phyloP scores from a whole-genome alignment of 2,113 vertebrate genomes.

The Cromileptes altivelis region DNA sequence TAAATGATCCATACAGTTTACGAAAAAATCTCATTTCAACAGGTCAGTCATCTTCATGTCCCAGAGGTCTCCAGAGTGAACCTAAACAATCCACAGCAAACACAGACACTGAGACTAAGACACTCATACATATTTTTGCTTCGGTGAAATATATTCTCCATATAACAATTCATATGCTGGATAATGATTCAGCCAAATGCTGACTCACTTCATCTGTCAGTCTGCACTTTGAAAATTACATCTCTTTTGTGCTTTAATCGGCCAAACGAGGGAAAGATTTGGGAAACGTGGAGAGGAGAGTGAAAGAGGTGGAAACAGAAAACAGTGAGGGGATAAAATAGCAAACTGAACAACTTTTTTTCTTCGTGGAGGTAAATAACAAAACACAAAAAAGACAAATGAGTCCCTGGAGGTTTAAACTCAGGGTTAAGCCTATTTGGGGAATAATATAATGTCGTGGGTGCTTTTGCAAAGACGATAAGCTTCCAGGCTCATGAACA shows the following conservation, averaged over 20 bases:
- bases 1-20: background rate
- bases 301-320: background rate
- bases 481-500: constrained; percentile 3
- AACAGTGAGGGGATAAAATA: background rate
- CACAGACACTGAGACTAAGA: background rate
- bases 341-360: background rate
- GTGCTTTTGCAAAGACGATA: background rate
- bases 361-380: background rate
- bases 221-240: constrained; percentile 46
- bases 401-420: constrained; percentile 12
- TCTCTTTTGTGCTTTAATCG: constrained; percentile 62
- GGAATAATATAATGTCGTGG: constrained; percentile 12
- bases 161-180: constrained; percentile 22
- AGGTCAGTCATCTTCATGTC: background rate
- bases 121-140: background rate
- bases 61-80: background rate
- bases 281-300: background rate
- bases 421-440: constrained; percentile 26
- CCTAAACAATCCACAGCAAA: constrained; percentile 4
- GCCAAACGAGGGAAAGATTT: constrained; percentile 52
- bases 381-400: background rate
- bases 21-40: background rate
- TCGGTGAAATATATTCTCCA: constrained; percentile 5
- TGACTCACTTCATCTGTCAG: constrained; percentile 72
- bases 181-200: constrained; percentile 52